Percentiles rank a stretch among this genome's conserved stretches.
phyloP scores from a whole-genome alignment of 2,113 vertebrate genomes.

The Chionomys nivalis region DNA sequence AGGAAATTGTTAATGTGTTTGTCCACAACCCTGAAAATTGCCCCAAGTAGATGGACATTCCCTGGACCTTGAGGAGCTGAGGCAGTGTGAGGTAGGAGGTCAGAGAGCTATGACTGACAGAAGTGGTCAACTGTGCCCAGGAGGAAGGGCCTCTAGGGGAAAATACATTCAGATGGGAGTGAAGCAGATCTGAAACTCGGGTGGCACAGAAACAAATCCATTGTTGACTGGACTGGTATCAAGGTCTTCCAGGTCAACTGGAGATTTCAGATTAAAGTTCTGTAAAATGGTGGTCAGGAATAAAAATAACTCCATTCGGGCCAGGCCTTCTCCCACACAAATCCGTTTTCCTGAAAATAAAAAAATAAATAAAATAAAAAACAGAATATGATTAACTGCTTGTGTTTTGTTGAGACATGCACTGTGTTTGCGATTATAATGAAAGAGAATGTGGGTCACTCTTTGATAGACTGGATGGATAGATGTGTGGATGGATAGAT shows the following conservation, averaged over 20 bases:
- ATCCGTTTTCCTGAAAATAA: not conserved
- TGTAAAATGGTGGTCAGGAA: constrained; percentile 68
- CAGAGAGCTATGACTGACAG: not conserved
- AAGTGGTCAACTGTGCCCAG: not conserved
- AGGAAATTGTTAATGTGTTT: not conserved
- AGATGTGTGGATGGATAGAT: not conserved
- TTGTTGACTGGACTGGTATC: not conserved
- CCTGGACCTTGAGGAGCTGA: not conserved
- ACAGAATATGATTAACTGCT: not conserved
- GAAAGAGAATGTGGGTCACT: not conserved
- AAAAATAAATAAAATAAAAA: too few species aligned
- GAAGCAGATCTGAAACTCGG: not conserved
- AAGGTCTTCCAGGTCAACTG: constrained; percentile 1
- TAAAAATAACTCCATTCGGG: constrained; percentile 81
- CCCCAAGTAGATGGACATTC: not conserved
- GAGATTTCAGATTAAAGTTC: constrained; percentile 66
- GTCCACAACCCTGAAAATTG: not conserved
- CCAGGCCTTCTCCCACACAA: constrained; percentile 58
- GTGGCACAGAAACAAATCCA: not conserved
- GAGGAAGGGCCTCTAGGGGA: fast-evolving
- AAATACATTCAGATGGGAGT: not conserved
- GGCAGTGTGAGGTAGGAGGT: not conserved
- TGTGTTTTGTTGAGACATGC: not conserved
- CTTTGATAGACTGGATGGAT: not conserved
- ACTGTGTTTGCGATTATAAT: not conserved